Percentiles rank a stretch among this genome's conserved stretches.
Evolutionary conservation across 2,888 invertebrate genomes (phyloP).

Genomic region (Brenthis hecate): DNA sequence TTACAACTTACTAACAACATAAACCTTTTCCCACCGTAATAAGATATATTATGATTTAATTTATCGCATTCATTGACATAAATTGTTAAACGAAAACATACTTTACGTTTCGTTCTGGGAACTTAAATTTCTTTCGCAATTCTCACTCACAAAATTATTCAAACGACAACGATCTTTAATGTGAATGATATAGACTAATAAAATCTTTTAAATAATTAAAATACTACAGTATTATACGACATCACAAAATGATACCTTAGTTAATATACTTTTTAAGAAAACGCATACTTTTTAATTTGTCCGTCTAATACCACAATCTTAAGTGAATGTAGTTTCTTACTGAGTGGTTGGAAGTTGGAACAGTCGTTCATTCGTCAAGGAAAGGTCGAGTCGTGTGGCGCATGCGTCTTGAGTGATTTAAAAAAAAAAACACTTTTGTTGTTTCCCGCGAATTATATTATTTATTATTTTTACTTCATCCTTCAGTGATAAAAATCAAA

Average conservation of each 20-base stretch:
- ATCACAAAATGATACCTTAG: background rate
- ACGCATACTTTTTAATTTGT: constrained; percentile 54
- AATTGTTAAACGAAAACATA: constrained; percentile 44
- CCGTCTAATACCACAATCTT: constrained; percentile 59
- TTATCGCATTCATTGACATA: constrained; percentile 41
- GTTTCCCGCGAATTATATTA: constrained; percentile 32
- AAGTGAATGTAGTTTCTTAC: constrained; percentile 67
- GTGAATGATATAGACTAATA: constrained; percentile 36
- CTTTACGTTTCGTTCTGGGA: constrained; percentile 39
- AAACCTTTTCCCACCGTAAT: constrained; percentile 38
- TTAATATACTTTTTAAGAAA: background rate
- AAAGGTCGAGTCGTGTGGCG: constrained; percentile 50
- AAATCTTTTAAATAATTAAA: constrained; percentile 25
- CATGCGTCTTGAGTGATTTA: constrained; percentile 47
- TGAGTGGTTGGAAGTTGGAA: constrained; percentile 46
- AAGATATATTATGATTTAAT: constrained; percentile 34
- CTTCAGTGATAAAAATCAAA: background rate
- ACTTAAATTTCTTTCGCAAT: constrained; percentile 43
- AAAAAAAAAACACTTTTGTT: constrained; percentile 40
- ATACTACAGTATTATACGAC: constrained; percentile 10
- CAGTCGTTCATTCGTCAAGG: constrained; percentile 54
- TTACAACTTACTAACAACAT: constrained; percentile 54
- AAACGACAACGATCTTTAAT: constrained; percentile 33
- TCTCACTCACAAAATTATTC: constrained; percentile 5
- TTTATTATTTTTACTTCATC: background rate